Evolutionary conservation across 2,797 vertebrate genomes (phyloP).

Genomic region (Oreochromis grahami): DNA sequence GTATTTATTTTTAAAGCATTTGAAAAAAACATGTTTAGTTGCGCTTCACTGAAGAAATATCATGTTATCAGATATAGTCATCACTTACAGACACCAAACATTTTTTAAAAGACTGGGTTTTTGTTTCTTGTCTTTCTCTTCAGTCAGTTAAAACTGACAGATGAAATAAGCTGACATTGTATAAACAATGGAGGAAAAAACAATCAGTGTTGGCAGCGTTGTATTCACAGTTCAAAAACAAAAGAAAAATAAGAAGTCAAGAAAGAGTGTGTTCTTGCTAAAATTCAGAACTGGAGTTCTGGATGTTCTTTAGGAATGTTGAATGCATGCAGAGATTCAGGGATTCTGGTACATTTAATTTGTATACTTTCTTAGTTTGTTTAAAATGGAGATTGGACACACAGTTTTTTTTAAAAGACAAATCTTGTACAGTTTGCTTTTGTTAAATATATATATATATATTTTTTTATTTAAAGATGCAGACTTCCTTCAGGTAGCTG

Average conservation of each 20-base stretch:
- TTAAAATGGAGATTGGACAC: slow-evolving; percentile 84
- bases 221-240: neutral
- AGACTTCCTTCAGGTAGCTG: slow-evolving; percentile 91
- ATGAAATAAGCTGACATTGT: neutral
- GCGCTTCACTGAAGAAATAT: slow-evolving; percentile 35
- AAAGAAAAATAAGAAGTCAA: slow-evolving; percentile 70
- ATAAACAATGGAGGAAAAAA: neutral
- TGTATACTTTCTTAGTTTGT: slow-evolving; percentile 94
- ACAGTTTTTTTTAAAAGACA: slow-evolving; percentile 24
- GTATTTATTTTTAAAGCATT: neutral
- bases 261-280: slow-evolving; percentile 76
- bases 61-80: slow-evolving; percentile 39
- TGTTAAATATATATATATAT: no score
- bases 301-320: slow-evolving; percentile 59
- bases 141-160: neutral
- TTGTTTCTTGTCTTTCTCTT: neutral
- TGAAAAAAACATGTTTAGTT: neutral
- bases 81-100: slow-evolving; percentile 4
- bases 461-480: slow-evolving; percentile 87
- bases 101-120: neutral
- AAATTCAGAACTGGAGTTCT: slow-evolving; percentile 71
- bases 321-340: slow-evolving; percentile 45
- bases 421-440: slow-evolving; percentile 96
- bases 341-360: slow-evolving; percentile 64
- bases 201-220: neutral